Conservation (phyloP, 2,888 invertebrate genomes). For the Augiades crinisus region DNA sequence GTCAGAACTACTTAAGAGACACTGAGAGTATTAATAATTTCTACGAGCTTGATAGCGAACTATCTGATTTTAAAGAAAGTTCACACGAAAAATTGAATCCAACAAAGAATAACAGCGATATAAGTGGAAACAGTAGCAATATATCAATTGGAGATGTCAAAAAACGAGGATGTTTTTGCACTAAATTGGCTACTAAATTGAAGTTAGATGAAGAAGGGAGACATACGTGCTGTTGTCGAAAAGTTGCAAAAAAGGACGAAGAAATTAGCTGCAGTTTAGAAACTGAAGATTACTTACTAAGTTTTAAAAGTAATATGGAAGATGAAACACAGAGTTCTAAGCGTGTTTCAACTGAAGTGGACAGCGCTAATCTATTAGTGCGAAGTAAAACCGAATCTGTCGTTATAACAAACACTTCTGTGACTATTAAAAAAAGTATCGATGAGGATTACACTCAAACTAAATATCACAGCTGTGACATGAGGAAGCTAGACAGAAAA, state of each 20-base stretch:
- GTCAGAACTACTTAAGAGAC: constrained; percentile 45
- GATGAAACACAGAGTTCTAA: constrained; percentile 50
- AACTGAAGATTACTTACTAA: constrained; percentile 39
- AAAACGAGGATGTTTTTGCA: constrained; percentile 47
- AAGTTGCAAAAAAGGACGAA: constrained; percentile 38
- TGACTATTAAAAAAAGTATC: constrained; percentile 23
- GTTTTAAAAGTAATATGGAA: constrained; percentile 40
- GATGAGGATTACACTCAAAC: too few species aligned
- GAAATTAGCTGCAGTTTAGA: constrained; percentile 47
- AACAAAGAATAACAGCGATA: constrained; percentile 40
- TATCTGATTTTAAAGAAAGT: constrained; percentile 19
- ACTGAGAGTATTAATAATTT: constrained; percentile 53
- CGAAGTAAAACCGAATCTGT: constrained; percentile 37
- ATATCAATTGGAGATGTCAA: constrained; percentile 14
- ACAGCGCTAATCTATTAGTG: constrained; percentile 3
- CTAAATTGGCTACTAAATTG: constrained; percentile 46
- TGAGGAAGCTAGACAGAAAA: constrained; percentile 37
- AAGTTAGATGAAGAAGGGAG: constrained; percentile 34
- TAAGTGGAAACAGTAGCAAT: constrained; percentile 34
- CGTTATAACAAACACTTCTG: constrained; percentile 33
- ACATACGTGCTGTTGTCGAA: constrained; percentile 44
- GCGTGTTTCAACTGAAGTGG: constrained; percentile 27
- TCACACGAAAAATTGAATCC: constrained; percentile 36
- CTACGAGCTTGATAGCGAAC: constrained; percentile 40
- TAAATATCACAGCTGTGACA: too few species aligned